Conservation (phyloP, 2,888 invertebrate species). For the Smittia sp. region DNA sequence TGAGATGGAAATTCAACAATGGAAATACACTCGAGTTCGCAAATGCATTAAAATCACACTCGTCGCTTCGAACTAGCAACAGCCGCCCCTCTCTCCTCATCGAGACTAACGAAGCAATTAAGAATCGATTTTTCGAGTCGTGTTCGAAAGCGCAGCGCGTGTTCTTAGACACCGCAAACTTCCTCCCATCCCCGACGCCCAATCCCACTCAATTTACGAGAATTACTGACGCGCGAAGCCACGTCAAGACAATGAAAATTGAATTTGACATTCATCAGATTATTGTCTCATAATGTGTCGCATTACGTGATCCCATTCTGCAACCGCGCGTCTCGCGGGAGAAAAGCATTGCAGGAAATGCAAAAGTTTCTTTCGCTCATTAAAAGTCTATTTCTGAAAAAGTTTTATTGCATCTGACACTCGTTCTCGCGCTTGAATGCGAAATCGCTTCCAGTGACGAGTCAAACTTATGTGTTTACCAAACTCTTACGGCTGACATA, state of each 20-base stretch:
- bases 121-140: constrained; percentile 29
- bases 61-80: not conserved
- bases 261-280: constrained; percentile 18
- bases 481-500: not conserved
- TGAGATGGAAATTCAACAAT: constrained; percentile 15
- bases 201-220: not conserved
- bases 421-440: not conserved
- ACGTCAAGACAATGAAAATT: constrained; percentile 6
- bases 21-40: constrained; percentile 19
- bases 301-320: not conserved
- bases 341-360: constrained; percentile 21
- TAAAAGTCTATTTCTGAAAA: constrained; percentile 12
- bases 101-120: constrained; percentile 2
- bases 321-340: not conserved
- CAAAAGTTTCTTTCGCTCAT: constrained; percentile 1
- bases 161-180: not conserved
- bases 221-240: constrained; percentile 18
- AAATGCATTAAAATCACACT: constrained; percentile 28
- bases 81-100: constrained; percentile 4
- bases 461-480: not conserved
- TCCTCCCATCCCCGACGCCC: not conserved
- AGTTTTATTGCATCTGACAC: constrained; percentile 17
- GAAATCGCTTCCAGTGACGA: not conserved
- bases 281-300: constrained; percentile 27
- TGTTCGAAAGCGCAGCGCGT: not conserved